These are phyloP conservation scores for Zelostemma sp. DNA, from an alignment of 1,140 invertebrate species.

Conservation along the genomic window DNA sequence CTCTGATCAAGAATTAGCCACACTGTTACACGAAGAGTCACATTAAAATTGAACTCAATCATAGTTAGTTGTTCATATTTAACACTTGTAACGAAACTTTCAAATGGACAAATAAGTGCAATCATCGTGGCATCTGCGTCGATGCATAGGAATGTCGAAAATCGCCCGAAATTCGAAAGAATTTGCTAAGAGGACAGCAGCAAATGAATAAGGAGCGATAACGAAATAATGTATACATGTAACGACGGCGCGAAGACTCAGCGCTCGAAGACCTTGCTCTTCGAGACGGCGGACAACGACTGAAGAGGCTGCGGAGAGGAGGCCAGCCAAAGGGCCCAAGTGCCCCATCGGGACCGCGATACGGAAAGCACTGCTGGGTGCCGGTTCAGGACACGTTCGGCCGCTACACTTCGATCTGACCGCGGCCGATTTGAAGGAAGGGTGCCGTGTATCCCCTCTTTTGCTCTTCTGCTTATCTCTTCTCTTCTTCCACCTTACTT, in stretches of 20 bases:
- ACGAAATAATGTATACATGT: no score
- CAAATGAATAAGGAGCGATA: no score
- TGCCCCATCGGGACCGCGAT: slow-evolving; percentile 42
- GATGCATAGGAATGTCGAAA: no score
- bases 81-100: no score
- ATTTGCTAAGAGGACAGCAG: no score
- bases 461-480: slow-evolving; percentile 13
- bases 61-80: no score
- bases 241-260: background rate
- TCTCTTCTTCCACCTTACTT: slow-evolving; percentile 15
- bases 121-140: no score
- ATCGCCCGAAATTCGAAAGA: no score
- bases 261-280: slow-evolving; percentile 47
- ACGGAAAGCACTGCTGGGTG: slow-evolving; percentile 51
- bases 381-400: slow-evolving; percentile 60
- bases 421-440: slow-evolving; percentile 50
- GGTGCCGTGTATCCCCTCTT: slow-evolving; percentile 48
- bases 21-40: no score
- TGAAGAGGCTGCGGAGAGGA: slow-evolving; percentile 55
- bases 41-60: no score
- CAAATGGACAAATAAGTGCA: no score
- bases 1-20: no score
- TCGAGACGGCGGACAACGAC: slow-evolving; percentile 63
- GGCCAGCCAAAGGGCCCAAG: slow-evolving; percentile 50
- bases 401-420: slow-evolving; percentile 55